Base-by-base conservation (phyloP, 2,888 invertebrate genomes). In the Agonopterix heracliana region DNA sequence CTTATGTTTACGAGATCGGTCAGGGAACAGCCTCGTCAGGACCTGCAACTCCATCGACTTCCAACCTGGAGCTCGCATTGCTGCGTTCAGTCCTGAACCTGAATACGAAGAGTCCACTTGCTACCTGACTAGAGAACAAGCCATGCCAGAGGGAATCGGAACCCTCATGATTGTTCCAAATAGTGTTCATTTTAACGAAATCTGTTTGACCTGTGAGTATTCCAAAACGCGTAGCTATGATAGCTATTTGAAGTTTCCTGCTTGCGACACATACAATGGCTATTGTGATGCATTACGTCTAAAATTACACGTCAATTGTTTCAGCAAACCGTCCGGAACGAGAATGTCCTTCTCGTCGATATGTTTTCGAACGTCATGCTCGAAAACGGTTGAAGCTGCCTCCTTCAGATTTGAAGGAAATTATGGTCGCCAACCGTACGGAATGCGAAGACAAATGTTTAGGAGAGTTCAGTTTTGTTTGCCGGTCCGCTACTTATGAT, bases 371-470 rank as follows among this genome's bases (percentile, higher is more conserved):
- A 76, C 90, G 96, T 50, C 95, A 96, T 71, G 94, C 95, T 1
- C 90, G 95, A 11, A 96, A 96, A 70, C 95, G 95, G 58, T 77
- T 96, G 47, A 95, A 95, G 72, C 88, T 96, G 17, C 94, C 95
- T 10, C 86, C 93, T 41, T 93, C 94, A 5, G 96, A 96, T 70
- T 90, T 95, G 45, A 96, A 96, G 75, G 96, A 96, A 83, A 92
- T 95, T 41, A 93, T 93, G 63, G 95, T 96, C 0, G 91, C 94
- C 2, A 96, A 97, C 77, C 90, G 96, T 54, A 96, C 95, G 2
- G 96, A 96, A 65, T 97, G 96, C 69, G 96, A 96, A 76, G 96
- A 96, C 71, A 94, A 94, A 71, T 97, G 97, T 70, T 78, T 97
- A 53, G 95, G 95, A 68, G 96, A 97, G 76, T 95, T 95, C 70